Base-by-base conservation (phyloP, 2,113 vertebrate species). In the Turnix velox region DNA sequence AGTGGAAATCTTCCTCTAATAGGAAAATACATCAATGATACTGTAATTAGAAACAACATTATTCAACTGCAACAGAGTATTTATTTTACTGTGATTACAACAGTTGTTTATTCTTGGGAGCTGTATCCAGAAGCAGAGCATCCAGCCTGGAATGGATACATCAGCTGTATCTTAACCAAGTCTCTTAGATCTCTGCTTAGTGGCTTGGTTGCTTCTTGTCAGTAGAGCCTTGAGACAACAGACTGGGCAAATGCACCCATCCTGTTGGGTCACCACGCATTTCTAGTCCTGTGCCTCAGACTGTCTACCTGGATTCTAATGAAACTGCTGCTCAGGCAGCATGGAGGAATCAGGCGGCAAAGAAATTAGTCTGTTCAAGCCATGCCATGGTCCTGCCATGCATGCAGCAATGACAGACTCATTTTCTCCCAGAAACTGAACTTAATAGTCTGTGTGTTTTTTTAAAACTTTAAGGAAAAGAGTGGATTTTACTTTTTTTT, bases 11-110 rank as follows among this genome's bases (percentile, higher is more conserved):
- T 89, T 92, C 62, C 84, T 90, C 84, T 73, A 72, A 90, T 92
- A 95, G 87, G 78, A 86, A 93, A 94, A 96, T 72, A 18, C 84
- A 89, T 94, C 84, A 78, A 12, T 93, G 92, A 94, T 95, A 88
- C 93, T 90, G 76, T 94, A 96, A 96, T 96, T 96, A 96, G 88
- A 89, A 96, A 45, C 78, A 79, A 77, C 69, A 89, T 82, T 95
- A 92, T 95, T 94, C 87, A 88, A 85, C 84, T 93, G 77, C 54
- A 80, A 92, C 68, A 85, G 90, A 87, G 51, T 88, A 88, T 90
- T 94, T 93, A 79, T 94, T 94, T 95, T 92, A 89, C 91, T 96
- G 78, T 87, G 77, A 90, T 91, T 91, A 84, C 92, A 88, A 88
- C 83, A 75, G 82, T 91, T 83, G 89, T 87, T 95, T 93, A 82